These are phyloP conservation scores for Stomatorhinus ivindoensis DNA, from an alignment of 2,113 vertebrate species.

Conservation along the genomic window DNA sequence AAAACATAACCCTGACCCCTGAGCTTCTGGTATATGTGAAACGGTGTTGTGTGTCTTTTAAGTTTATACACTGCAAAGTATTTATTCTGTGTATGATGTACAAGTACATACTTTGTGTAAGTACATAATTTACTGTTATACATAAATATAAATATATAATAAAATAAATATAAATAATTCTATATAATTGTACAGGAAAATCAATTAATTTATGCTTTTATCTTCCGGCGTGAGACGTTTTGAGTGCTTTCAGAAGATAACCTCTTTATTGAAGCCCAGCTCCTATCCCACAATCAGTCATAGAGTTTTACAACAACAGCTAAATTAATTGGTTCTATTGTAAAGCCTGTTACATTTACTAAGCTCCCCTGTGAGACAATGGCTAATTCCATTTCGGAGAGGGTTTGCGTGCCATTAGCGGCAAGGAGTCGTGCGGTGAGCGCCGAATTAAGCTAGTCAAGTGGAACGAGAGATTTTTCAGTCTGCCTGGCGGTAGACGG, in stretches of 20 bases:
- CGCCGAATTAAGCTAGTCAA: neutral
- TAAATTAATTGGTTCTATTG: conserved; percentile 29
- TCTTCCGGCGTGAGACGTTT: conserved; percentile 14
- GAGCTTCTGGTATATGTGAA: neutral
- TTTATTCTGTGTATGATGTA: neutral
- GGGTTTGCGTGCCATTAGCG: neutral
- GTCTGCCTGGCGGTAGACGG: neutral
- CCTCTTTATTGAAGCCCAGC: conserved; percentile 16
- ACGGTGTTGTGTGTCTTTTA: neutral
- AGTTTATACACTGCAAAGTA: neutral
- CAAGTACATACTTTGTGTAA: neutral
- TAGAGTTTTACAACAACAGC: conserved; percentile 20
- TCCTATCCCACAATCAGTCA: neutral
- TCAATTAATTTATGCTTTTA: conserved; percentile 1
- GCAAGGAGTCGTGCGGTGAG: neutral
- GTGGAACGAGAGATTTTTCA: neutral
- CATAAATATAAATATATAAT: neutral
- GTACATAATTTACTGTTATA: neutral
- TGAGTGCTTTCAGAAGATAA: conserved; percentile 11
- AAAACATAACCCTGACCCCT: neutral
- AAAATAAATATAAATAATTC: neutral
- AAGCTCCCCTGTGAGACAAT: conserved; percentile 18
- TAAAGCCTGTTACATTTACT: conserved; percentile 28
- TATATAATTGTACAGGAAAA: neutral
- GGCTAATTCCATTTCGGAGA: neutral